These are phyloP conservation scores for Anguilla marmorata DNA, from an alignment of 2,797 vertebrate species.

Conservation along the genomic window DNA sequence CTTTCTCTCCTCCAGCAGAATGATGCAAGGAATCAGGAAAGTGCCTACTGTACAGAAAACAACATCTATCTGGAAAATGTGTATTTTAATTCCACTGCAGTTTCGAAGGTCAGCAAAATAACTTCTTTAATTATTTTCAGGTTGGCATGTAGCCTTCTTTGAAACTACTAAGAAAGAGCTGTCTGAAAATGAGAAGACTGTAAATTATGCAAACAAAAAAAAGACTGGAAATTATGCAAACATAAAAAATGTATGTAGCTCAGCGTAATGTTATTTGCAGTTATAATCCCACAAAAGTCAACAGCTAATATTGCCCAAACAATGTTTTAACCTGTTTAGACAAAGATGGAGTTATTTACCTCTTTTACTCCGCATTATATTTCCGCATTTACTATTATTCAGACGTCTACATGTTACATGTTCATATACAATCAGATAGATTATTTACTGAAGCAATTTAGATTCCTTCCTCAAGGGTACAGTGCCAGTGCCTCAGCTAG, in stretches of 20 bases:
- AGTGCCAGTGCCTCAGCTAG: background rate
- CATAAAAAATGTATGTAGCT: background rate
- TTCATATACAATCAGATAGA: background rate
- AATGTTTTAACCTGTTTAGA: background rate
- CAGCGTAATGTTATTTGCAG: background rate
- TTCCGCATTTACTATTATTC: background rate
- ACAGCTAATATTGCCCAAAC: background rate
- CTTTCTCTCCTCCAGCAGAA: background rate
- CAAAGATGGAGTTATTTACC: background rate
- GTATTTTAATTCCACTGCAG: background rate
- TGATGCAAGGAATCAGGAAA: background rate
- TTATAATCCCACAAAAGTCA: background rate
- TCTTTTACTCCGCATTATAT: background rate
- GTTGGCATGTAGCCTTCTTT: background rate
- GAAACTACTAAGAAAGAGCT: background rate
- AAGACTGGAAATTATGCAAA: background rate
- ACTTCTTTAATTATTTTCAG: background rate
- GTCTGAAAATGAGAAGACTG: background rate
- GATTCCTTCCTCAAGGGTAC: background rate
- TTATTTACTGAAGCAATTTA: background rate
- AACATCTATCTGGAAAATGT: background rate
- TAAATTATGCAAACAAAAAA: background rate
- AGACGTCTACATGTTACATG: background rate
- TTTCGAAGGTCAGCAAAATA: conserved; percentile 3
- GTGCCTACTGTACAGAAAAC: background rate